phyloP scores from a whole-genome alignment of 2,113 vertebrate species.

The Tretioscincus oriximinensis region DNA sequence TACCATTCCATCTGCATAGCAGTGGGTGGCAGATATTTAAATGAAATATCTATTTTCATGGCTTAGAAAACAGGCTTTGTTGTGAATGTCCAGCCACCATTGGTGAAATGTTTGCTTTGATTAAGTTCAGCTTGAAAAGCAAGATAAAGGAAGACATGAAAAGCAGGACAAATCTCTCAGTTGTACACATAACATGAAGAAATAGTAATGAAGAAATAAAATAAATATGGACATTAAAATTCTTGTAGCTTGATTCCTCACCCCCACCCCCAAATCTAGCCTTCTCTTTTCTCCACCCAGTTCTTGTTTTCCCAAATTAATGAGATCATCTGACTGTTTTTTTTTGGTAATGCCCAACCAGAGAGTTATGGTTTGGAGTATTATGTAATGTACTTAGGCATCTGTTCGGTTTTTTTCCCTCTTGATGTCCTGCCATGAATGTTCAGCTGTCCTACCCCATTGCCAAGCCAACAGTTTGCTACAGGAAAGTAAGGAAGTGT shows the following conservation, averaged over 20 bases:
- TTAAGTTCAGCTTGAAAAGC: slow-evolving; percentile 59
- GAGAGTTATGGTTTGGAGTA: slow-evolving; percentile 46
- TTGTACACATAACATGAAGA: slow-evolving; percentile 68
- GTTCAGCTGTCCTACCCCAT: slow-evolving; percentile 62
- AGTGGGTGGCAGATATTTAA: too few relatives aligned
- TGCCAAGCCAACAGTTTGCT: slow-evolving; percentile 60
- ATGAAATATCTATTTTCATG: too few relatives aligned
- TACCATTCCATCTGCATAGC: too few relatives aligned
- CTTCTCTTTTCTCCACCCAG: slow-evolving; percentile 51
- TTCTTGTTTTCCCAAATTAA: slow-evolving; percentile 65
- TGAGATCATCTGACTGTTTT: slow-evolving; percentile 59
- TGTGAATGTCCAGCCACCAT: too few relatives aligned
- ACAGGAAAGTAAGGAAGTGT: slow-evolving; percentile 10
- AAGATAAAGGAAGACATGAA: slow-evolving; percentile 66
- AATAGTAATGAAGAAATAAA: slow-evolving; percentile 68
- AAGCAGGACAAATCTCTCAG: slow-evolving; percentile 67
- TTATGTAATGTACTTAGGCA: slow-evolving; percentile 58
- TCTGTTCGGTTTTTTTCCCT: slow-evolving; percentile 35
- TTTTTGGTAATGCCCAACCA: slow-evolving; percentile 35
- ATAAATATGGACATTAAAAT: slow-evolving; percentile 68
- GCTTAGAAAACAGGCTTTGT: too few relatives aligned
- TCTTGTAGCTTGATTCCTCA: slow-evolving; percentile 57
- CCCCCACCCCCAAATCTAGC: slow-evolving; percentile 38
- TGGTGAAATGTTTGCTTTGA: slow-evolving; percentile 5
- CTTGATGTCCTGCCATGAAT: slow-evolving; percentile 60